Evolutionary conservation across 2,113 vertebrate species (phyloP), one percentile per base, ranked within the genome.

Genomic region (Gopherus evgoodei): DNA sequence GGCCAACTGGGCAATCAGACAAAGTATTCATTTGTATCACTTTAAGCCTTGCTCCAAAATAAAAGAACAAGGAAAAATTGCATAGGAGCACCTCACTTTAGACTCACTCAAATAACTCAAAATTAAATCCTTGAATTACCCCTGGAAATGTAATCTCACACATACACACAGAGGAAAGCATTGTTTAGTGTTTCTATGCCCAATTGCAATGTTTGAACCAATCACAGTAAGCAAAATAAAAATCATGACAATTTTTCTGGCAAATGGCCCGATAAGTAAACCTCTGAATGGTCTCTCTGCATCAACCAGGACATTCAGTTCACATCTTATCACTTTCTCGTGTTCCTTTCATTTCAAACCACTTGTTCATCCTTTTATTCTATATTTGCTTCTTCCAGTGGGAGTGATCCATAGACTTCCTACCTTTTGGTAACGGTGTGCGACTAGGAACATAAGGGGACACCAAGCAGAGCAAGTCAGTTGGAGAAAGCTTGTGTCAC

Each of bases 161-260:
- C 57, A 81, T n/a, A 81, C 16, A 83, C 93, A 50, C 2, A 1
- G 8, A 59, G 17, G 25, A 86, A 25, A 76, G 6, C 10, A 78
- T 1, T 87, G 84, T 93, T 83, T 59, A 90, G 50, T 1, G 5
- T 21, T 79, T 76, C 44, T 90, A 16, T 81, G 31, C 84, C 31
- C 52, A 72, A 29, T 24, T 88, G 29, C 65, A 91, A 27, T 19
- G 92, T 14, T 47, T 93, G 49, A 9, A 83, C 19, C 38, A 44
- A 57, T 89, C 88, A 90, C 42, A 86, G 53, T 81, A 91, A 96
- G 65, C 57, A 81, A 95, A 92, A 84, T 49, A 19, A n/a, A 69
- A 69, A 19, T 27, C 52, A 90, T 52, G n/a, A 25, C 25, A 84
- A 5, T 54, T 95, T 95, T 87, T 90, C n/a, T 21, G 44, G 16